Conservation (phyloP, 2,113 vertebrate species). For the Seriola dumerili region DNA sequence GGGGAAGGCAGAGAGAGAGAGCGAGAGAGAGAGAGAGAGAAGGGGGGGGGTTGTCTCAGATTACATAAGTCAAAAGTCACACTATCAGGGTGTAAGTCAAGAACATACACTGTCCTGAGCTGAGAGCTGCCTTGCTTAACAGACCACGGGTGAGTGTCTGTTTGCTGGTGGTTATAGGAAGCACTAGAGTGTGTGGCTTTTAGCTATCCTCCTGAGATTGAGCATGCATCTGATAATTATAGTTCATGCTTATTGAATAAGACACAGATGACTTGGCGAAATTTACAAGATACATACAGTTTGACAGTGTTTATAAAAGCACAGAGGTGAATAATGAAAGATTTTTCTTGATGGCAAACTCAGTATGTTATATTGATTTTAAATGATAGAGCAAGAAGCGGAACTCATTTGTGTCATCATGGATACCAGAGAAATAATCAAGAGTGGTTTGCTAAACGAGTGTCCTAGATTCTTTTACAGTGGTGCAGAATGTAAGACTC, state of each 20-base stretch:
- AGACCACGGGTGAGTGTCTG: not conserved
- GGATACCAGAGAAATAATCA: not conserved
- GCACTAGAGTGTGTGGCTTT: slow-evolving; percentile 24
- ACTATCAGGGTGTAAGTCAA: slow-evolving; percentile 24
- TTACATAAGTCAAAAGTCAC: slow-evolving; percentile 53
- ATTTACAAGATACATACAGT: not conserved
- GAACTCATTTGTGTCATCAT: not conserved
- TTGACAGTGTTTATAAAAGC: not conserved
- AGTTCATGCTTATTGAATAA: not conserved
- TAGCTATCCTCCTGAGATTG: slow-evolving; percentile 21
- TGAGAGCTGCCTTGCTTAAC: slow-evolving; percentile 8
- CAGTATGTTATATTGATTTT: not conserved
- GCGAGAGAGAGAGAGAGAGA: not conserved
- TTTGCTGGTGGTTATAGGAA: slow-evolving; percentile 18
- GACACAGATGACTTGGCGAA: not conserved
- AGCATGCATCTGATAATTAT: not conserved
- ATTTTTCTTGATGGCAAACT: not conserved
- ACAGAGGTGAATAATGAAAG: slow-evolving; percentile 2
- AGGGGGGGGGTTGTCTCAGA: not conserved
- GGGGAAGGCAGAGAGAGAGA: not conserved
- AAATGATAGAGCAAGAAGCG: not conserved
- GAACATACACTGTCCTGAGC: slow-evolving; percentile 12
- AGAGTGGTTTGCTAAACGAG: not conserved
- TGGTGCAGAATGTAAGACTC: not conserved
- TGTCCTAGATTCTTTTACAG: not conserved